Conservation (phyloP, 1,140 invertebrate species). For the Druon quercuslanigerum region DNA sequence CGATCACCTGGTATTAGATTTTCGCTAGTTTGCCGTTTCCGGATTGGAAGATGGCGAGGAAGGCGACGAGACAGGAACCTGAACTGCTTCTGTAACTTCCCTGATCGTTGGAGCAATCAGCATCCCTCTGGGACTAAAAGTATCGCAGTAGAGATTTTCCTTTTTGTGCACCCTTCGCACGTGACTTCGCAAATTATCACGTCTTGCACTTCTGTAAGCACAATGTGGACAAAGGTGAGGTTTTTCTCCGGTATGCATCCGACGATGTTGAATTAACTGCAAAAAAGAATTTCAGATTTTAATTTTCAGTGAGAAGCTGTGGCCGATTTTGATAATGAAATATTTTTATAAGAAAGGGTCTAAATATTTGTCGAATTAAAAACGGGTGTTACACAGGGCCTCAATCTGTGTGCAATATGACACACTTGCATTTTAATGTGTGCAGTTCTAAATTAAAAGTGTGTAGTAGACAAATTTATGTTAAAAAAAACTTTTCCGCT, state of each 20-base stretch:
- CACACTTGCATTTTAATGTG: too few species aligned
- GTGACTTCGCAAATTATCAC: constrained; percentile 77
- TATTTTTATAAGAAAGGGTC: too few species aligned
- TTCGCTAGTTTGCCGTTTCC: constrained; percentile 49
- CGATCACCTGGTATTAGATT: constrained; percentile 34
- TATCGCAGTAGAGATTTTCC: constrained; percentile 76
- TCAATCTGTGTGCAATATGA: too few species aligned
- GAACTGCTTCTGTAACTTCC: constrained; percentile 45
- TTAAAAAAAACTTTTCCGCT: too few species aligned
- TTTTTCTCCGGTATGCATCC: constrained; percentile 80
- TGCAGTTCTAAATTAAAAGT: too few species aligned
- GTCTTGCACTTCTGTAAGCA: constrained; percentile 76
- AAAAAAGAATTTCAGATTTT: constrained; percentile 39
- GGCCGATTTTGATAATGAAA: too few species aligned
- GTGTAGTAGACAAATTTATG: too few species aligned
- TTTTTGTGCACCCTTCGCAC: constrained; percentile 78
- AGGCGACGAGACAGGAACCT: constrained; percentile 62
- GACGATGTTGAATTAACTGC: constrained; percentile 75
- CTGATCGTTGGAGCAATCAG: constrained; percentile 62
- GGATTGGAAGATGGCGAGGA: constrained; percentile 50
- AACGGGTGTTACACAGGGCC: too few species aligned
- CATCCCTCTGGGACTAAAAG: constrained; percentile 76
- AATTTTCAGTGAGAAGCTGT: not conserved
- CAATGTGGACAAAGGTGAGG: constrained; percentile 78
- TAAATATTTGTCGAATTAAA: too few species aligned